Base-by-base conservation (phyloP, 2,797 vertebrate genomes). In the Neosilurus hyrtlii region DNA sequence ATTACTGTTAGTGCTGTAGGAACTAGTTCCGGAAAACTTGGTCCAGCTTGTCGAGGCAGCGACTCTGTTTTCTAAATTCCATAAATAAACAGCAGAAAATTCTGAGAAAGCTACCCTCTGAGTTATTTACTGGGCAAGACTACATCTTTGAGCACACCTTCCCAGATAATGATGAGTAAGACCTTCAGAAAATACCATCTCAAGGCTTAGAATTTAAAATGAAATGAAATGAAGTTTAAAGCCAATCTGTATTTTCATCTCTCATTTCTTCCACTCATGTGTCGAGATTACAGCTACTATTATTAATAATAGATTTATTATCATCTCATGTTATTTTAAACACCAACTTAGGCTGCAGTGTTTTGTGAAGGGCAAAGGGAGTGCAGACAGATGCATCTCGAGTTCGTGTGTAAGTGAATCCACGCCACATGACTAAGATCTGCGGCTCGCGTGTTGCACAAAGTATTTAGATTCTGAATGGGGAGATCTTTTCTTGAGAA, bases 1-100 rank as follows among this genome's bases (percentile, higher is more conserved):
- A 14, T 62, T 75, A 79, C 75, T 84, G 86, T 85, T 79, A 57
- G 74, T 37, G 72, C 68, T 73, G 59, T 35, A 52, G 76, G 59
- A 71, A 62, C 37, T 51, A 24, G 12, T 82, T 83, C 59, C 59
- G 81, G 35, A 83, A 81, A 78, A 74, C 59, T 74, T 66, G 43
- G 43, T 37, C 12, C 57, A 59, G 56, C 56, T 76, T 76, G 30
- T 76, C 35, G 43, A 43, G 57, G 35, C 35, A 43, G 20, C 62
- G 20, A 2, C 12, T 49, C 3, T 59, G 6, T 74, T 57, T 74
- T 22, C 24, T 35, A 57, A 74, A 52, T 52, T 26, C 14, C 68
- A 51, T n/a, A 26, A 63, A 54, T 16, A 70, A 72, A n/a, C 7
- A 43, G 10, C 22, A 0, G n/a, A 52, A 73, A 54, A 57, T 74